A percentile compares a stretch with the other conserved stretches of the same genome.
Conservation (phyloP, 2,888 invertebrate genomes). For the Acleris laterana region DNA sequence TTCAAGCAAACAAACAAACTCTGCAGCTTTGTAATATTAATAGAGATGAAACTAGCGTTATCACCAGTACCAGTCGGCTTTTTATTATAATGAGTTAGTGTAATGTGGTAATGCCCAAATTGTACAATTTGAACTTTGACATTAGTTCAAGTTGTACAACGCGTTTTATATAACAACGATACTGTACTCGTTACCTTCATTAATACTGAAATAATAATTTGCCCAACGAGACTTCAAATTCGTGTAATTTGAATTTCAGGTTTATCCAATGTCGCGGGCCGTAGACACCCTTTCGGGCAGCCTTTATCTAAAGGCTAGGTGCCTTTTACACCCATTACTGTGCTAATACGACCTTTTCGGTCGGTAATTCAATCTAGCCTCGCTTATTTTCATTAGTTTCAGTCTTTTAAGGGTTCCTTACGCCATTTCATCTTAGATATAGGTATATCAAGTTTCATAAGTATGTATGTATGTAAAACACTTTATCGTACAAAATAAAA, state of each 20-base stretch:
- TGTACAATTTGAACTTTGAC: too few species aligned
- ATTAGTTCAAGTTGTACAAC: too few species aligned
- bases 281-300: slow-evolving; percentile 18
- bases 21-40: too few species aligned
- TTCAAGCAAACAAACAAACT: too few species aligned
- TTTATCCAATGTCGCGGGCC: slow-evolving; percentile 12
- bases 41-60: too few species aligned
- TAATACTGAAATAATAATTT: slow-evolving; percentile 16
- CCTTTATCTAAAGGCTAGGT: slow-evolving; percentile 17
- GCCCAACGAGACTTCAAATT: neutral
- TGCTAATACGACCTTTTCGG: slow-evolving; percentile 12
- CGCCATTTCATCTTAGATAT: neutral
- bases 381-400: slow-evolving; percentile 6
- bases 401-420: neutral
- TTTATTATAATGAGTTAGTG: too few species aligned
- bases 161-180: too few species aligned
- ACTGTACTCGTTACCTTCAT: too few species aligned
- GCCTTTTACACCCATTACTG: slow-evolving; percentile 11
- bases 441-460: neutral
- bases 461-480: too few species aligned
- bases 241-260: slow-evolving; percentile 15
- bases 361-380: slow-evolving; percentile 18
- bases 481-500: too few species aligned
- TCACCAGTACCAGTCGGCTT: too few species aligned
- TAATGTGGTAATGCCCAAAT: too few species aligned